phyloP scores from a whole-genome alignment of 1,140 invertebrate genomes.

The Brachionus rubens region DNA sequence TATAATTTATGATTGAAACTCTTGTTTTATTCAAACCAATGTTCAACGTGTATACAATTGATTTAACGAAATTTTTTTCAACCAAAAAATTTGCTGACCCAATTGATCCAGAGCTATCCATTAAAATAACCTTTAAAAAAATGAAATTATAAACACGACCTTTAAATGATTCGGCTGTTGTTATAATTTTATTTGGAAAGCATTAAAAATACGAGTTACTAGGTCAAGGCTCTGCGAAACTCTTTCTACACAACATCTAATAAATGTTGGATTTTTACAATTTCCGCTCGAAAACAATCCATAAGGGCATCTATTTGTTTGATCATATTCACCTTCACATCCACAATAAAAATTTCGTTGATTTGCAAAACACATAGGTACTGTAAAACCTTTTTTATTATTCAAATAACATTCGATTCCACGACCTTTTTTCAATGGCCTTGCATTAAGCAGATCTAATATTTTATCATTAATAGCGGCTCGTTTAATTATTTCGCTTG shows the following conservation, averaged over 20 bases:
- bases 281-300: background rate
- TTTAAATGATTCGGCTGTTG: no score
- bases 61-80: background rate
- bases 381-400: background rate
- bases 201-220: no score
- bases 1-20: background rate
- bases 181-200: no score
- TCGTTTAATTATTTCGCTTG: background rate
- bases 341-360: background rate
- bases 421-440: background rate
- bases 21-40: slow-evolving; percentile 2
- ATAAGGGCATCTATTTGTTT: background rate
- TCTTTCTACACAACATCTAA: slow-evolving; percentile 6
- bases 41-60: background rate
- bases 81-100: background rate
- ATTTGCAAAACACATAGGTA: background rate
- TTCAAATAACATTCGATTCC: background rate
- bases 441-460: background rate
- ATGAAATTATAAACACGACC: no score
- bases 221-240: no score
- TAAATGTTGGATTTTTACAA: background rate
- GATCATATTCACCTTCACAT: background rate
- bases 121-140: background rate
- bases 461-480: background rate
- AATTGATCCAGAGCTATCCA: slow-evolving; percentile 3